Conservation (phyloP, 2,797 vertebrate species). For the Coilia nasus region DNA sequence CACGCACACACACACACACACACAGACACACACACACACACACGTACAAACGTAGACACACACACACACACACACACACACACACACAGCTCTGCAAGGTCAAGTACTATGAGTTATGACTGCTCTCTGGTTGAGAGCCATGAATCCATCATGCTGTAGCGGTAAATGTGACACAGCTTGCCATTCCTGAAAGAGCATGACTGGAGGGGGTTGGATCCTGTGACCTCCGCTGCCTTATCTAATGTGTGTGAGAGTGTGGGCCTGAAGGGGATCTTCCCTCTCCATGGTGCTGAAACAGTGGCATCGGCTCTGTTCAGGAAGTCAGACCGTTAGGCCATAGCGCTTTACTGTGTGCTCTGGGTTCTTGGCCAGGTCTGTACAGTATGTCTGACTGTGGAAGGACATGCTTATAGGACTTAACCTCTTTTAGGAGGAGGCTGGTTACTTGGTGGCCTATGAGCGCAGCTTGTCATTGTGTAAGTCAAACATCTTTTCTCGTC, state of each 20-base stretch:
- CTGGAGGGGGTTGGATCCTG: background rate
- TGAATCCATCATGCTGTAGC: background rate
- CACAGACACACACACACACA: no score
- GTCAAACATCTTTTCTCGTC: background rate
- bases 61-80: background rate
- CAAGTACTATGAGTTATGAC: background rate
- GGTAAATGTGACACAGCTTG: background rate
- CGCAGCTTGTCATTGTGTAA: background rate
- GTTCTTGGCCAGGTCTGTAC: background rate
- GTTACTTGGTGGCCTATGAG: background rate
- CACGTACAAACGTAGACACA: no score
- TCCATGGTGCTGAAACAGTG: constrained; percentile 11
- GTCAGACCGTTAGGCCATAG: background rate
- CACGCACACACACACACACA: no score
- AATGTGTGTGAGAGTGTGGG: background rate
- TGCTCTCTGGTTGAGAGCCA: background rate
- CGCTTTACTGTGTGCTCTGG: background rate
- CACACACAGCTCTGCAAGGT: background rate
- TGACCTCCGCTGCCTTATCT: background rate
- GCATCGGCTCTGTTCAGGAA: background rate
- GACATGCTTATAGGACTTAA: background rate
- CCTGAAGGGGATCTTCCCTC: constrained; percentile 3
- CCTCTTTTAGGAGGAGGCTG: background rate
- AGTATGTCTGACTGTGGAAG: background rate
- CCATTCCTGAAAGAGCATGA: background rate